These are phyloP conservation scores for Hippocampus guttulatus DNA, from an alignment of 2,113 vertebrate species.

Conservation along the genomic window DNA sequence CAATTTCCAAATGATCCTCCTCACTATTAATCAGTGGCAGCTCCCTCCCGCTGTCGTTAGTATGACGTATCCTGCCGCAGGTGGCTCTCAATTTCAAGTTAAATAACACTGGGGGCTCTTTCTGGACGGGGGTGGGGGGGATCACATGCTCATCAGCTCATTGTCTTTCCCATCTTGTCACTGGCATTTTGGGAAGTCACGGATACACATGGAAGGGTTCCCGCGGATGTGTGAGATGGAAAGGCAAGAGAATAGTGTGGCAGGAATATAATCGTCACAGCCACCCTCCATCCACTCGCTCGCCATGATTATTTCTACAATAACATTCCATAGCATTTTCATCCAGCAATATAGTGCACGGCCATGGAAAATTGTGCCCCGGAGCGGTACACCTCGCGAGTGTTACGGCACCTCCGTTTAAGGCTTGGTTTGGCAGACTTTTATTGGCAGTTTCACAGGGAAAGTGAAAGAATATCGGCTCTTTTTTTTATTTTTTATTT, in stretches of 20 bases:
- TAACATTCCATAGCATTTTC: constrained; percentile 42
- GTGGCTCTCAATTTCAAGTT: constrained; percentile 16
- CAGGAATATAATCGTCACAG: constrained; percentile 26
- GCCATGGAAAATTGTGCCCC: constrained; percentile 62
- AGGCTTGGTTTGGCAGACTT: constrained; percentile 40
- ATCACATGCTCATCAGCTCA: constrained; percentile 46
- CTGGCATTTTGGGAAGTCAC: constrained; percentile 34
- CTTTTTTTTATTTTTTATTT: constrained; percentile 25
- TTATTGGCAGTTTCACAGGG: constrained; percentile 43
- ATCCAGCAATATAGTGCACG: constrained; percentile 52
- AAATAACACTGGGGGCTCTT: constrained; percentile 11
- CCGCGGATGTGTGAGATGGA: constrained; percentile 33
- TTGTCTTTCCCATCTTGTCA: constrained; percentile 45
- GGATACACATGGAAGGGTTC: constrained; percentile 23
- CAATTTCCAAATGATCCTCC: not conserved
- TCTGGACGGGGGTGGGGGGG: not conserved
- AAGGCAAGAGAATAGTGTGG: constrained; percentile 27
- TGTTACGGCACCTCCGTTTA: constrained; percentile 48
- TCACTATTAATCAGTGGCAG: not conserved
- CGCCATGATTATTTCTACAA: constrained; percentile 42
- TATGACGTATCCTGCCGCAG: constrained; percentile 4
- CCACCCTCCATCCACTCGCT: not conserved
- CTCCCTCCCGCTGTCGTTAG: constrained; percentile 32
- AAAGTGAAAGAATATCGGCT: constrained; percentile 47
- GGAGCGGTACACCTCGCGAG: constrained; percentile 53